These are phyloP conservation scores for Apotomis turbidana DNA, from an alignment of 2,888 invertebrate genomes.

Conservation along the genomic window DNA sequence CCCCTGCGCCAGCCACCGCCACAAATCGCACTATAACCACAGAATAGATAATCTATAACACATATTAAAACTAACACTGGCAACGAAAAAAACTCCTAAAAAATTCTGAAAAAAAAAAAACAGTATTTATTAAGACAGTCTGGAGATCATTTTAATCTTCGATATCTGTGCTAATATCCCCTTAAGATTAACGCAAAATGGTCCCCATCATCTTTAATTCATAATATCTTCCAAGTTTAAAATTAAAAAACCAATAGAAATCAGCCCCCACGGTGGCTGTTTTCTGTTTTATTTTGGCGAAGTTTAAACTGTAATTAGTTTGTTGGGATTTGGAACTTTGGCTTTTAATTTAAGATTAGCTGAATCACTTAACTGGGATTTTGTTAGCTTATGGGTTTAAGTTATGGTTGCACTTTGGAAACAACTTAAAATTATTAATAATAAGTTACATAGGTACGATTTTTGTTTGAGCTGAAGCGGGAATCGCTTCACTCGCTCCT, in stretches of 20 bases:
- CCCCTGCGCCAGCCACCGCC: too few species aligned
- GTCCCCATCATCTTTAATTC: conserved; percentile 33
- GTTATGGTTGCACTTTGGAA: not conserved
- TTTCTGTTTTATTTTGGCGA: conserved; percentile 38
- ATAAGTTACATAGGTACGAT: too few species aligned
- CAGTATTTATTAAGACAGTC: too few species aligned
- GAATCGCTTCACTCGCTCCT: too few species aligned
- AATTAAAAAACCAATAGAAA: conserved; percentile 34
- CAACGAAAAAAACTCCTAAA: too few species aligned
- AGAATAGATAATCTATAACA: too few species aligned
- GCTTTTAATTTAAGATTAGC: conserved; percentile 34
- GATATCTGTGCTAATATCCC: conserved; percentile 1
- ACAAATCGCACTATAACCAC: too few species aligned
- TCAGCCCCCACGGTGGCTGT: conserved; percentile 17
- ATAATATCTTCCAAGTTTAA: conserved; percentile 34
- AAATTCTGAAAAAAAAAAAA: too few species aligned
- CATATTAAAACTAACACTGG: too few species aligned
- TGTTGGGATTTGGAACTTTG: conserved; percentile 38
- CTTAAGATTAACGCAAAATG: conserved; percentile 27
- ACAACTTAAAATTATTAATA: not conserved
- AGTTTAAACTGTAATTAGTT: conserved; percentile 43
- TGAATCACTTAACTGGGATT: conserved; percentile 33
- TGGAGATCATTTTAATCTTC: not conserved
- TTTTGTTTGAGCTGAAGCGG: too few species aligned
- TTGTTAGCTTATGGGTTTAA: not conserved